Base-by-base conservation (phyloP, 1,140 invertebrate genomes). In the Pachyrhynchus sulphureomaculatus region DNA sequence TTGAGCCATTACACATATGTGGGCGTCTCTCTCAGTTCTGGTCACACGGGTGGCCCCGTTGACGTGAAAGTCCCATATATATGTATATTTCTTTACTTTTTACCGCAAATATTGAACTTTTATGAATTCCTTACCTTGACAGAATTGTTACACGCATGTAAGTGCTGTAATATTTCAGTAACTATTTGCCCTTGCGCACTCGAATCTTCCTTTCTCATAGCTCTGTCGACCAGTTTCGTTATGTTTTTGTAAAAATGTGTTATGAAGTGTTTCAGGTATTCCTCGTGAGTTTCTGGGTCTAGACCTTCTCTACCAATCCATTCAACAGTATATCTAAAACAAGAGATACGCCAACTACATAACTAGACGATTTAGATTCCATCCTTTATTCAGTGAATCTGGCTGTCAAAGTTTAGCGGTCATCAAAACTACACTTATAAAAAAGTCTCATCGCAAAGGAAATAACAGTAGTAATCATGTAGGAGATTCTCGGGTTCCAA, bases 241-340 rank as follows among this genome's bases (percentile, higher is more conserved):
- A 99, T 96, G 62, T 93, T 94, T 68, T 90, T 88, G 76, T 97
- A 96, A 80, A 98, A 98, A 76, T 96, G 93, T 0, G 88, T 88
- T 57, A 95, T 95, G 76, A 99, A 99, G 72, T 96, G 89, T 74
- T 94, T 90, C 12, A 99, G 80, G 76, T 99, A 99, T 74, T 97
- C 93, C 41, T 89, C 85, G 71, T 98, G 96, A 0, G 93, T 95
- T 72, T 96, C 93, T 9, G 85, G 83, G 69, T 96, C 94, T 8
- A 98, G 81, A 44, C 96, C 96, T 76, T 98, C 95, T 47, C 95
- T 84, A 0, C 95, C 95, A 21, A 95, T 94, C 96, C 96, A 99
- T 75, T 98, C 95, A 0, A 99, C 93, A 0, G 90, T 95, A 71
- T 96, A 98, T 70, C 92, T 93, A 69, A 44, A 74, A 73, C 60